A percentile compares a stretch with the other conserved stretches of the same genome.
These are phyloP conservation scores for Netelia melanura DNA, from an alignment of 2,888 invertebrate species.

Conservation along the genomic window DNA sequence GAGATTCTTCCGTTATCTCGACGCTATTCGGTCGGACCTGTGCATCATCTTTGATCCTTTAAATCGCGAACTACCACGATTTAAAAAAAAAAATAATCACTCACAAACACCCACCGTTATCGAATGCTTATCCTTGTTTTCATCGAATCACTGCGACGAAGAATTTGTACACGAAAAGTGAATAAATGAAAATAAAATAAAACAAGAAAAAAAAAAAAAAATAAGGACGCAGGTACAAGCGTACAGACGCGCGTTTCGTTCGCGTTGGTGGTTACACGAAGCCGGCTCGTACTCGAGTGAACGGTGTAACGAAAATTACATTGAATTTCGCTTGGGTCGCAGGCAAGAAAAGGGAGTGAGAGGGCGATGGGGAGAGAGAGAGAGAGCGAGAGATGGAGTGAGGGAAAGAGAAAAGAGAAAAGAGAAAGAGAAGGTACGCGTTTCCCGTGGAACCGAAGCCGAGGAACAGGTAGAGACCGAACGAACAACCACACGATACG, in stretches of 20 bases:
- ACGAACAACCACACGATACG: not conserved
- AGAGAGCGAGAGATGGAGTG: not conserved
- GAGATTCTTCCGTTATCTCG: not conserved
- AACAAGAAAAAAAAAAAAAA: conserved; percentile 39
- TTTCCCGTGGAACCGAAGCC: not conserved
- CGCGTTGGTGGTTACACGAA: conserved; percentile 50
- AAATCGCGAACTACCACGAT: not conserved
- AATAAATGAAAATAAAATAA: not conserved
- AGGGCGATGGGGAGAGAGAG: not conserved
- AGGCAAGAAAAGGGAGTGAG: too few species aligned
- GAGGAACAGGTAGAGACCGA: conserved; percentile 28
- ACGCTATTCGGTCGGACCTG: not conserved
- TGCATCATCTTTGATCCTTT: not conserved
- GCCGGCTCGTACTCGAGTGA: conserved; percentile 68
- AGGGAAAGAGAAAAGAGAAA: conserved; percentile 9
- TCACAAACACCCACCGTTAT: not conserved
- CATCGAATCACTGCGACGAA: not conserved
- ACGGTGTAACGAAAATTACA: conserved; percentile 64
- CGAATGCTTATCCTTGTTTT: not conserved
- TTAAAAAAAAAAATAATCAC: not conserved
- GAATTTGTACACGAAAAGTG: not conserved
- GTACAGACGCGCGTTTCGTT: conserved; percentile 24
- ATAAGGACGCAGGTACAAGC: conserved; percentile 6
- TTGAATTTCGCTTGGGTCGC: conserved; percentile 66
- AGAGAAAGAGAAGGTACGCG: conserved; percentile 6